phyloP scores from a whole-genome alignment of 2,113 vertebrate genomes.

The Eidolon helvum region DNA sequence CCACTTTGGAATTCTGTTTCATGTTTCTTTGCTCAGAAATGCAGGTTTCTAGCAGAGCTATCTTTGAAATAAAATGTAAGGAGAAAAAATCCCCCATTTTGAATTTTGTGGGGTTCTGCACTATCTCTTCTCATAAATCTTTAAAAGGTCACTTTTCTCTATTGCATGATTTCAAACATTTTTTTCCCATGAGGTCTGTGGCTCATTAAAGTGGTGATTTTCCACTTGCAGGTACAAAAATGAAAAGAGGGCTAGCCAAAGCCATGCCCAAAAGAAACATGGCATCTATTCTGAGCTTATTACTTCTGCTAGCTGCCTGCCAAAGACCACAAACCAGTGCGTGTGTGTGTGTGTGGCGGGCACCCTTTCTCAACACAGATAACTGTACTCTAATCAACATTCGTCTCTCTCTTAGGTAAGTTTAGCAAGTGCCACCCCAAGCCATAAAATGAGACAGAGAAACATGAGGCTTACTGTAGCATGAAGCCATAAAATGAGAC shows the following conservation, averaged over 20 bases:
- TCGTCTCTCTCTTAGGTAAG: not conserved
- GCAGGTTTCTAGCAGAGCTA: not conserved
- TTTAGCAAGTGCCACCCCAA: not conserved
- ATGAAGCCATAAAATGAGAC: not conserved
- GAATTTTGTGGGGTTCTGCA: not conserved
- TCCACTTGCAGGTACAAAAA: constrained; percentile 67
- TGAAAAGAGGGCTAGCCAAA: constrained; percentile 31
- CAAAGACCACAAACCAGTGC: constrained; percentile 30
- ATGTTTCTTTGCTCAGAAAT: not conserved
- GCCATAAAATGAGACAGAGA: constrained; percentile 9
- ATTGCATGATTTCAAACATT: constrained; percentile 11
- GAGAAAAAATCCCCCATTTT: constrained; percentile 15
- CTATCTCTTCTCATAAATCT: not conserved
- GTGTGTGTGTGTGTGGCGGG: too few species aligned
- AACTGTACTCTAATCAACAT: not conserved
- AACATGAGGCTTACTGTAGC: not conserved
- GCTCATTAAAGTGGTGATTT: constrained; percentile 65
- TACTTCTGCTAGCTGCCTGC: constrained; percentile 57
- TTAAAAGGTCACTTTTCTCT: constrained; percentile 11
- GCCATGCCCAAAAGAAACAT: not conserved
- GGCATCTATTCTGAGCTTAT: constrained; percentile 40
- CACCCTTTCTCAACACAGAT: not conserved
- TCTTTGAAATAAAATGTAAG: constrained; percentile 46
- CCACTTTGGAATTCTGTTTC: not conserved
- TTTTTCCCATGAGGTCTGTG: not conserved